Evolutionary conservation across 2,797 vertebrate genomes (phyloP).

Genomic region (Gastrophryne carolinensis): DNA sequence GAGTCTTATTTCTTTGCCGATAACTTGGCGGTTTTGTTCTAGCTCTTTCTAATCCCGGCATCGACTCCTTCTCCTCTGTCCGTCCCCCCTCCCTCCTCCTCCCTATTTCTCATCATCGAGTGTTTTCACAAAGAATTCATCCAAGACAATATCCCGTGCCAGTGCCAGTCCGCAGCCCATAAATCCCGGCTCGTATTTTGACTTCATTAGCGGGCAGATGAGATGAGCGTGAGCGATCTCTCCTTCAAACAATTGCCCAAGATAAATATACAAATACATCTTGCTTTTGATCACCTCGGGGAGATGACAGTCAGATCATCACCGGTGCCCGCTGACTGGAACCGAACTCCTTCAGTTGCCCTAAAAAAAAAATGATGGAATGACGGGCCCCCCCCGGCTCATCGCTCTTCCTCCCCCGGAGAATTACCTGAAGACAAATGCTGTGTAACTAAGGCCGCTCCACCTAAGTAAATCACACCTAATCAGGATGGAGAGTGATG

Average conservation of each 20-base stretch:
- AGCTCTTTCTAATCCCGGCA: too few relatives aligned
- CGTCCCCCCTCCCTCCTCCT: not conserved
- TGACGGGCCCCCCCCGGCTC: slow-evolving; percentile 62
- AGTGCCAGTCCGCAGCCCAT: slow-evolving; percentile 50
- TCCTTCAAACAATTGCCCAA: slow-evolving; percentile 63
- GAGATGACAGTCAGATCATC: slow-evolving; percentile 63
- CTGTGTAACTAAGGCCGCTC: slow-evolving; percentile 74
- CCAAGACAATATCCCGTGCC: slow-evolving; percentile 7
- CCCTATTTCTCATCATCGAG: not conserved
- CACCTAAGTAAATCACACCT: slow-evolving; percentile 70
- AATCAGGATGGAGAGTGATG: slow-evolving; percentile 69
- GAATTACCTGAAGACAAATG: slow-evolving; percentile 70
- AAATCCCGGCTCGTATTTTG: slow-evolving; percentile 52
- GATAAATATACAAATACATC: slow-evolving; percentile 67
- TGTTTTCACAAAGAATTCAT: slow-evolving; percentile 16
- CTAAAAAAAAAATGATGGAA: slow-evolving; percentile 70
- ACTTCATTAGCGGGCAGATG: slow-evolving; percentile 60
- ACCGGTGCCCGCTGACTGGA: slow-evolving; percentile 67
- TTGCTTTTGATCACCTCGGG: slow-evolving; percentile 58
- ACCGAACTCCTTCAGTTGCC: slow-evolving; percentile 67
- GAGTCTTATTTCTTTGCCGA: too few relatives aligned
- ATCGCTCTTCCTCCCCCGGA: slow-evolving; percentile 63
- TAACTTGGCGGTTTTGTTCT: too few relatives aligned
- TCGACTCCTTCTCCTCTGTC: not conserved
- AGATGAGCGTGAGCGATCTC: slow-evolving; percentile 64